These are phyloP conservation scores for Oscheius sp. DNA, from an alignment of 2,888 invertebrate genomes.

Conservation along the genomic window DNA sequence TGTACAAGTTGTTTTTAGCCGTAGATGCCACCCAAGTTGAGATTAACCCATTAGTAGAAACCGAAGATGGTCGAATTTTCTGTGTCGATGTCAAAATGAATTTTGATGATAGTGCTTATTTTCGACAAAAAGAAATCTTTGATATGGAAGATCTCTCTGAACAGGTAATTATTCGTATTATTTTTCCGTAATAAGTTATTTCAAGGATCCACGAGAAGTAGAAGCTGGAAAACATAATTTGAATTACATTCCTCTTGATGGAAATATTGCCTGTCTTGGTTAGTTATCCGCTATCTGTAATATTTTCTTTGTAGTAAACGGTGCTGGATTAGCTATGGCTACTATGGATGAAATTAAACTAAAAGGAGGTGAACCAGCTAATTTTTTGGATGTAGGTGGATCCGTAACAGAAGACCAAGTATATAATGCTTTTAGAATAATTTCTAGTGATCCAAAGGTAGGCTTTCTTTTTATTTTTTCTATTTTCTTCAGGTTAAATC, in stretches of 20 bases:
- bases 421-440: slow-evolving; percentile 87
- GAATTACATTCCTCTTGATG: slow-evolving; percentile 96
- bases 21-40: slow-evolving; percentile 97
- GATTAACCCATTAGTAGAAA: slow-evolving; percentile 98
- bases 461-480: neutral
- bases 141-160: no score
- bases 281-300: no score
- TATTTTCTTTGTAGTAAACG: slow-evolving; percentile 80
- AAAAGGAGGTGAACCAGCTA: slow-evolving; percentile 95
- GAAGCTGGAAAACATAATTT: slow-evolving; percentile 81
- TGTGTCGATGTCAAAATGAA: slow-evolving; percentile 96
- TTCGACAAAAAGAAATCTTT: neutral
- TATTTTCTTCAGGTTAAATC: slow-evolving; percentile 81
- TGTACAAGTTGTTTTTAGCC: slow-evolving; percentile 85
- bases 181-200: no score
- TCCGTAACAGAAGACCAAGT: slow-evolving; percentile 85
- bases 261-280: slow-evolving; percentile 91
- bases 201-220: slow-evolving; percentile 82
- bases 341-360: slow-evolving; percentile 99
- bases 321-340: slow-evolving; percentile 99
- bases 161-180: no score
- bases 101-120: neutral
- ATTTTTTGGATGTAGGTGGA: slow-evolving; percentile 97
- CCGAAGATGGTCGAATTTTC: slow-evolving; percentile 80
- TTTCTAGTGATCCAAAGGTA: slow-evolving; percentile 81